Percentiles rank a stretch among this genome's conserved stretches.
Evolutionary conservation across 2,113 vertebrate genomes (phyloP).

Genomic region (Sciurus niger): DNA sequence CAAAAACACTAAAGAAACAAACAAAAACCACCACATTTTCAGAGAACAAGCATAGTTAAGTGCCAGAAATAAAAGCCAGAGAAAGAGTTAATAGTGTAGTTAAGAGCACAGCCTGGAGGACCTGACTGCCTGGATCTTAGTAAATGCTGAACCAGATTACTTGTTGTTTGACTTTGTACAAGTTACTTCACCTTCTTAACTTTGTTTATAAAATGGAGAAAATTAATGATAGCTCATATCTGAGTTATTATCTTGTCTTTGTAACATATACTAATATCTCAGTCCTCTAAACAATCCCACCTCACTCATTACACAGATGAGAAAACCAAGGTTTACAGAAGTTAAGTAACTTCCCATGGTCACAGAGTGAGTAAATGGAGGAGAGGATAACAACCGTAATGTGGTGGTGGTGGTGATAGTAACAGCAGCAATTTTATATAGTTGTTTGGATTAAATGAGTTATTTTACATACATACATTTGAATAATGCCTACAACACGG

Average conservation of each 20-base stretch:
- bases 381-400: not conserved
- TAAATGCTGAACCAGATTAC: not conserved
- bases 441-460: not conserved
- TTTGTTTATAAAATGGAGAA: not conserved
- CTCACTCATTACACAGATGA: not conserved
- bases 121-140: not conserved
- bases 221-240: not conserved
- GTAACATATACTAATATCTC: not conserved
- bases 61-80: not conserved
- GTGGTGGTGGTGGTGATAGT: not conserved
- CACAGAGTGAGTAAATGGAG: not conserved
- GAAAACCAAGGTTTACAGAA: not conserved
- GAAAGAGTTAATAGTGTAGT: not conserved
- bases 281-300: not conserved
- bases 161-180: not conserved
- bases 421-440: not conserved
- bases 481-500: not conserved
- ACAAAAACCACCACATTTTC: not conserved
- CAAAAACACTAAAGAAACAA: not conserved
- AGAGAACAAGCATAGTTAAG: not conserved
- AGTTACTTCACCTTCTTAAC: not conserved
- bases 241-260: not conserved
- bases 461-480: conserved; percentile 21
- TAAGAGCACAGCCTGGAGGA: not conserved
- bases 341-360: not conserved